Conservation (phyloP, 2,113 vertebrate species). For the Ciconia stormi region DNA sequence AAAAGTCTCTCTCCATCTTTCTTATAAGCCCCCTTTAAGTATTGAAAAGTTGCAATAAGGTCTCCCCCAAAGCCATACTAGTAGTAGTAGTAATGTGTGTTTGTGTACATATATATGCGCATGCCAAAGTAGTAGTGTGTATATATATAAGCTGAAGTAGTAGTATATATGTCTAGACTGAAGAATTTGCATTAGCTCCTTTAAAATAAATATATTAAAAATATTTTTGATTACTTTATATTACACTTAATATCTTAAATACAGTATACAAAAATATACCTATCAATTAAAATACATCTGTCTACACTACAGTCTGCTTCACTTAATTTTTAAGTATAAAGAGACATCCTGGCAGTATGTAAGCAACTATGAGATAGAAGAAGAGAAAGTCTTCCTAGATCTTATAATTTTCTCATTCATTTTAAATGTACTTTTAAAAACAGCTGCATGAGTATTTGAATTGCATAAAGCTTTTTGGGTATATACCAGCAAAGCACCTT, state of each 20-base stretch:
- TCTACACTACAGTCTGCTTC: neutral
- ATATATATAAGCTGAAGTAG: neutral
- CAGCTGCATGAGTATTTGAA: neutral
- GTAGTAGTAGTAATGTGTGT: neutral
- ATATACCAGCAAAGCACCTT: neutral
- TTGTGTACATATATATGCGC: too few species aligned
- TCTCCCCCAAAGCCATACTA: neutral
- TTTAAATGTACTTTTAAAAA: neutral
- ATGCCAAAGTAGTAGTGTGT: neutral
- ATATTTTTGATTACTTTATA: neutral
- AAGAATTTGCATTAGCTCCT: neutral
- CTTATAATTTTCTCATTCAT: neutral
- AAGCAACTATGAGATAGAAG: neutral
- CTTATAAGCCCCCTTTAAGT: neutral
- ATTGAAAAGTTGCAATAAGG: neutral
- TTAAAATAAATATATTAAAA: neutral
- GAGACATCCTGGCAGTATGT: neutral
- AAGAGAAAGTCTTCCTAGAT: neutral
- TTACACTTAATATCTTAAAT: neutral
- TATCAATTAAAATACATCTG: neutral
- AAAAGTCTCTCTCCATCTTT: neutral
- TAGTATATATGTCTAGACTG: neutral
- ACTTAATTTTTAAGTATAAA: neutral
- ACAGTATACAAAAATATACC: neutral
- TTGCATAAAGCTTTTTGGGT: neutral